A percentile compares a stretch with the other conserved stretches of the same genome.
These are phyloP conservation scores for Tetragnatha versicolor DNA, from an alignment of 1,140 invertebrate species.

Conservation along the genomic window DNA sequence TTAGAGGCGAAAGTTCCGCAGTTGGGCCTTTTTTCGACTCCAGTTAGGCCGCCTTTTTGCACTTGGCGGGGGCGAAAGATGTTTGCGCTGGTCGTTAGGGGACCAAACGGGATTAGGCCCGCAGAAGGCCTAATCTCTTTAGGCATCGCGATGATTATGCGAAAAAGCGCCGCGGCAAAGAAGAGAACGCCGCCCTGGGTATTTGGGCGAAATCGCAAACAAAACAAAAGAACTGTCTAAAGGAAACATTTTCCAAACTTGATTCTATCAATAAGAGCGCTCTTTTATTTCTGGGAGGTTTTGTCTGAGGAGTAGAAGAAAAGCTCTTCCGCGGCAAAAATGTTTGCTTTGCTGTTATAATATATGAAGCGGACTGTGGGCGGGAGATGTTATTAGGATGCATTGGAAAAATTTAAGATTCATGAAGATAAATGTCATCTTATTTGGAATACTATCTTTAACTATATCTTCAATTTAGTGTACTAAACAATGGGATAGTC, in stretches of 20 bases:
- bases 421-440: too few relatives aligned
- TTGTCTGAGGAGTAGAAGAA: too few relatives aligned
- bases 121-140: conserved; percentile 39
- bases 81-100: conserved; percentile 40
- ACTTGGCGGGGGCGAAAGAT: conserved; percentile 25
- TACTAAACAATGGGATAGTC: too few relatives aligned
- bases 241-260: neutral
- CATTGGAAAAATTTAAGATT: too few relatives aligned
- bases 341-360: too few relatives aligned
- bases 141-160: conserved; percentile 46
- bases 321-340: too few relatives aligned
- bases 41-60: conserved; percentile 6
- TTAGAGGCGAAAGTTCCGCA: neutral
- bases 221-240: neutral
- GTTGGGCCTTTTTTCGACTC: neutral
- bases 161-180: conserved; percentile 13
- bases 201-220: neutral
- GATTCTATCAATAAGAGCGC: neutral
- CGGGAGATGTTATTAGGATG: too few relatives aligned
- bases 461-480: too few relatives aligned
- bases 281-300: neutral
- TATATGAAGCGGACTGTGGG: too few relatives aligned
- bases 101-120: conserved; percentile 24
- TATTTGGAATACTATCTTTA: too few relatives aligned
- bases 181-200: neutral